Evolutionary conservation across 2,113 vertebrate genomes (phyloP), one percentile per base, ranked within the genome.

Genomic region (Zeus faber): DNA sequence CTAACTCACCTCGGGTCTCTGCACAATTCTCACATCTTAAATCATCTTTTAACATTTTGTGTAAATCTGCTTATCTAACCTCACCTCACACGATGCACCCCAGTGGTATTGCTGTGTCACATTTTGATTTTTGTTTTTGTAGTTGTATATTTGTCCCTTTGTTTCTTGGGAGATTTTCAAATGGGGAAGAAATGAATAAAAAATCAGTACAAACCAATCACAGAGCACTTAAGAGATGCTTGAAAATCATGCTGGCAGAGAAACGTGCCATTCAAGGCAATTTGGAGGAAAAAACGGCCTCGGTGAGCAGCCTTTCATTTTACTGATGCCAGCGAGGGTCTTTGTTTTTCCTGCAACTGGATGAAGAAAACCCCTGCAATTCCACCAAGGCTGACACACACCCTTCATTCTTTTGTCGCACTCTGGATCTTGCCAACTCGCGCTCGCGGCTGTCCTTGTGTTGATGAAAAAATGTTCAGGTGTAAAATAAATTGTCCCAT

Each of bases 31-130:
- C 54, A 20, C 60, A 40, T 81, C 68, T 75, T 49, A 51, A 35
- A 56, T 72, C 67, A 46, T 71, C 16, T 70, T 55, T 20, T 72
- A 77, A 79, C 76, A 59, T 57, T 60, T 59, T 62, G 63, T 22
- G n/a, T 45, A 4, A 20, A 56, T 63, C 33, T 64, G 52, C 64
- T 72, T 72, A 57, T 54, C 64, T 79, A 75, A 70, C 57, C 47
- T 37, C 67, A 55, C 39, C 73, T 58, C 62, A 57, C 52, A 45
- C 29, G 62, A 48, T 67, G 70, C 52, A 62, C 54, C 52, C 22
- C 18, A 48, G 53, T 69, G 37, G 17, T 2, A 52, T 58, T 67
- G 54, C 29, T 67, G 23, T 75, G 47, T 61, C 66, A 43, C 14
- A 14, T 37, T n/a, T 3, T 37, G 13, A 1, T 37, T 13, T 31